Conservation (phyloP, 1,140 invertebrate genomes). For the Temnothorax curvispinosus region DNA sequence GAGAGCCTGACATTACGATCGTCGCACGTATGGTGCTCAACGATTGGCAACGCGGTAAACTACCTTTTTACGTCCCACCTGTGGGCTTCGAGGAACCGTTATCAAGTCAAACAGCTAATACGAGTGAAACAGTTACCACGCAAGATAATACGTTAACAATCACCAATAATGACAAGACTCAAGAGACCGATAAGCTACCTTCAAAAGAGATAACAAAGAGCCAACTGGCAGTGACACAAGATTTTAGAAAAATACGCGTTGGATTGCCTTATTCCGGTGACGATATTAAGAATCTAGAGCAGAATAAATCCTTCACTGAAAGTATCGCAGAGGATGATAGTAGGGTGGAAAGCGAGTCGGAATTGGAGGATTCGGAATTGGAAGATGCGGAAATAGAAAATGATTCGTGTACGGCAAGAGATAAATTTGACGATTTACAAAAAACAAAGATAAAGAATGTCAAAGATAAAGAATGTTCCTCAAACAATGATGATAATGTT, state of each 20-base stretch:
- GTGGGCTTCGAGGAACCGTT: conserved; percentile 90
- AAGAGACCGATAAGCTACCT: conserved; percentile 72
- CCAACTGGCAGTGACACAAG: conserved; percentile 88
- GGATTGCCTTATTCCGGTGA: conserved; percentile 90
- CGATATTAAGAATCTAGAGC: conserved; percentile 84
- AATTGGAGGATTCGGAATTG: conserved; percentile 62
- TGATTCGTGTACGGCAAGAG: neutral
- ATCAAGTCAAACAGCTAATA: conserved; percentile 75
- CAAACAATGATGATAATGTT: conserved; percentile 66
- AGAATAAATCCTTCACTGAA: neutral
- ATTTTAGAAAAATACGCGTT: conserved; percentile 93
- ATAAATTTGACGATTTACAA: conserved; percentile 55
- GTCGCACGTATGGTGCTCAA: conserved; percentile 98
- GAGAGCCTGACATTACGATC: conserved; percentile 96
- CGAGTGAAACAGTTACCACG: conserved; percentile 62
- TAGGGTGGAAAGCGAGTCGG: conserved; percentile 83
- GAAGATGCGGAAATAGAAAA: conserved; percentile 74
- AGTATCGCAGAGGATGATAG: conserved; percentile 80
- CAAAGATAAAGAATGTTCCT: conserved; percentile 59
- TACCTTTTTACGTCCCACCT: conserved; percentile 97
- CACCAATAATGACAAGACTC: conserved; percentile 11
- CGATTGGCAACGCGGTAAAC: conserved; percentile 99
- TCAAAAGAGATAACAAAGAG: conserved; percentile 76
- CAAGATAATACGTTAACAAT: conserved; percentile 68
- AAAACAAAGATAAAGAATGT: conserved; percentile 64